These are phyloP conservation scores for Ptyas mucosa DNA, from an alignment of 2,113 vertebrate species.

Conservation along the genomic window DNA sequence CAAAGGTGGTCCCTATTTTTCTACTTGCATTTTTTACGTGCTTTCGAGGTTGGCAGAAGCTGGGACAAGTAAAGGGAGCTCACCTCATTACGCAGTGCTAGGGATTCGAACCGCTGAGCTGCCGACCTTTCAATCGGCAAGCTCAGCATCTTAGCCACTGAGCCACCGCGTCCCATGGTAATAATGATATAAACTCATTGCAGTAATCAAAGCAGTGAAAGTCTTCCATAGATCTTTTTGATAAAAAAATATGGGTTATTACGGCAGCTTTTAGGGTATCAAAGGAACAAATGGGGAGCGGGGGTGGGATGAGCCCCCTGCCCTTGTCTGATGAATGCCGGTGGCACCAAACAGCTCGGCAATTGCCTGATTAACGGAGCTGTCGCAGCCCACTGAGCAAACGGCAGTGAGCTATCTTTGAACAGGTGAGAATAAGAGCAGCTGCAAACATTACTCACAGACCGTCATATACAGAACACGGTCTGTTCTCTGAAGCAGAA, in stretches of 20 bases:
- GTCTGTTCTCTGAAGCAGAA: constrained; percentile 13
- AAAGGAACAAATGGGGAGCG: constrained; percentile 21
- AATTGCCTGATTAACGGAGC: constrained; percentile 34
- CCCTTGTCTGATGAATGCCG: constrained; percentile 20
- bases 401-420: constrained; percentile 29
- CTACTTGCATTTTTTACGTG: too few species aligned
- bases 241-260: constrained; percentile 11
- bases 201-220: not conserved
- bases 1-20: too few species aligned
- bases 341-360: constrained; percentile 17
- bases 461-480: not conserved
- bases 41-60: too few species aligned
- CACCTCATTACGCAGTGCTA: too few species aligned
- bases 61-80: too few species aligned
- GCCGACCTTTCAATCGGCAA: too few species aligned
- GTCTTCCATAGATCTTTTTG: constrained; percentile 1
- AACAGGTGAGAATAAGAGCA: not conserved
- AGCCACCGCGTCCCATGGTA: not conserved
- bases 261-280: constrained; percentile 27
- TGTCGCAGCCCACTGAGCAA: constrained; percentile 42
- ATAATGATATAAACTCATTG: not conserved
- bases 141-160: too few species aligned
- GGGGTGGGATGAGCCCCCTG: not conserved
- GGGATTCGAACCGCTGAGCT: too few species aligned
- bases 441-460: not conserved